phyloP scores from a whole-genome alignment of 1,140 invertebrate species.

The Andricus grossulariae region DNA sequence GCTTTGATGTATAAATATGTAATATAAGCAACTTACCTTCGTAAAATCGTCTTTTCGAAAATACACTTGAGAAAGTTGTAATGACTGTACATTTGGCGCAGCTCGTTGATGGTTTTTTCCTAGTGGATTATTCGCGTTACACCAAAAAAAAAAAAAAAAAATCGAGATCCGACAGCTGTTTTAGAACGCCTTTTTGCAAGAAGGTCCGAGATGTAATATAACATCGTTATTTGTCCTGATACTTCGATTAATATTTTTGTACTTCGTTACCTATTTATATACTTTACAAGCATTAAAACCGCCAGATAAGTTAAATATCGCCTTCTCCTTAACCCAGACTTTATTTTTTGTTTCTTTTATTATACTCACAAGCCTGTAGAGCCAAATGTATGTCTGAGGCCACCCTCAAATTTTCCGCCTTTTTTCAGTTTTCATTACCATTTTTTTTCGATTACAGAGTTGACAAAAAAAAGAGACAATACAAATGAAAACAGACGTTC shows the following conservation, averaged over 20 bases:
- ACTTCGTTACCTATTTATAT: conserved; percentile 65
- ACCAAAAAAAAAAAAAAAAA: background rate
- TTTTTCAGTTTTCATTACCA: too few species aligned
- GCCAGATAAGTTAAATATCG: conserved; percentile 45
- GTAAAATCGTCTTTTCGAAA: conserved; percentile 37
- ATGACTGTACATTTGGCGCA: conserved; percentile 30
- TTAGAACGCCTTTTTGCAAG: background rate
- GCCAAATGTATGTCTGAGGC: too few species aligned
- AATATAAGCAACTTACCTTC: conserved; percentile 56
- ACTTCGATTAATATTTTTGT: conserved; percentile 64
- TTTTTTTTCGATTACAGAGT: too few species aligned
- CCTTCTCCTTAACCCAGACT: conserved; percentile 41
- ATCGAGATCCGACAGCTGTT: conserved; percentile 12
- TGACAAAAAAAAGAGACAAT: too few species aligned
- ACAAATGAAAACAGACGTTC: too few species aligned
- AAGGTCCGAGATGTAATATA: background rate
- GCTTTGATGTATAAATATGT: conserved; percentile 65
- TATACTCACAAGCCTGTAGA: too few species aligned
- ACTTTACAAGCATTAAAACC: conserved; percentile 50
- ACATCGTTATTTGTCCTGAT: conserved; percentile 33
- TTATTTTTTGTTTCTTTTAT: background rate
- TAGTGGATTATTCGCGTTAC: conserved; percentile 38
- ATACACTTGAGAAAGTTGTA: conserved; percentile 30
- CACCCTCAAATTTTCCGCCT: too few species aligned
- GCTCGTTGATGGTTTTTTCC: conserved; percentile 27